These are phyloP conservation scores for Alectura lathami DNA, from an alignment of 2,113 vertebrate genomes.

Conservation along the genomic window DNA sequence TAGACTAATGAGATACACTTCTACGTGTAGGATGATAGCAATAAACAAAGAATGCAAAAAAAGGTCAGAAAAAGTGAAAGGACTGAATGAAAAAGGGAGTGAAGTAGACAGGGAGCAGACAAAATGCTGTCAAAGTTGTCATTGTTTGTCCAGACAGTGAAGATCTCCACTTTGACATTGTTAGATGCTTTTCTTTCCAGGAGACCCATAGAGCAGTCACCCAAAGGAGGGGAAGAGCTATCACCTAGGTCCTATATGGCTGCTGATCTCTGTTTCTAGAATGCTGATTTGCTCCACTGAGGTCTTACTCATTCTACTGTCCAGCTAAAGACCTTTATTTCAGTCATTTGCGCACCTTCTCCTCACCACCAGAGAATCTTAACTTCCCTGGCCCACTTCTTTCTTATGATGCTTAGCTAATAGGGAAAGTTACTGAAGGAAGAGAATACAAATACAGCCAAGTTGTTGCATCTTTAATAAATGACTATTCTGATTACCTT, in stretches of 20 bases:
- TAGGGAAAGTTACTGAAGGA: background rate
- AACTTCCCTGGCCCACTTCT: background rate
- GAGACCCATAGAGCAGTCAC: background rate
- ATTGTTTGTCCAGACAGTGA: background rate
- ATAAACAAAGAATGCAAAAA: background rate
- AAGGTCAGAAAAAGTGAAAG: background rate
- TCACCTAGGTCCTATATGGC: background rate
- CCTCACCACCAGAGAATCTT: background rate
- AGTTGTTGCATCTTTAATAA: background rate
- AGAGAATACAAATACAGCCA: background rate
- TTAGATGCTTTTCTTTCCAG: background rate
- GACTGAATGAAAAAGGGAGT: background rate
- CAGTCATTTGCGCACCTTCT: background rate
- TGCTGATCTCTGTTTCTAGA: background rate
- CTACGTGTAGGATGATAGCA: background rate
- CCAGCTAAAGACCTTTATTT: background rate
- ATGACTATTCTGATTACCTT: background rate
- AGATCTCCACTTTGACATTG: background rate
- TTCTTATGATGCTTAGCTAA: background rate
- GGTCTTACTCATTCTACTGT: background rate
- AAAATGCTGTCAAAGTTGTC: background rate
- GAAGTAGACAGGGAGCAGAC: background rate
- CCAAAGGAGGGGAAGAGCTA: background rate
- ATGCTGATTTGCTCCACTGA: background rate
- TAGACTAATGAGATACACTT: background rate